Conservation (phyloP, 2,797 vertebrate genomes). For the Urocyon cinereoargenteus region DNA sequence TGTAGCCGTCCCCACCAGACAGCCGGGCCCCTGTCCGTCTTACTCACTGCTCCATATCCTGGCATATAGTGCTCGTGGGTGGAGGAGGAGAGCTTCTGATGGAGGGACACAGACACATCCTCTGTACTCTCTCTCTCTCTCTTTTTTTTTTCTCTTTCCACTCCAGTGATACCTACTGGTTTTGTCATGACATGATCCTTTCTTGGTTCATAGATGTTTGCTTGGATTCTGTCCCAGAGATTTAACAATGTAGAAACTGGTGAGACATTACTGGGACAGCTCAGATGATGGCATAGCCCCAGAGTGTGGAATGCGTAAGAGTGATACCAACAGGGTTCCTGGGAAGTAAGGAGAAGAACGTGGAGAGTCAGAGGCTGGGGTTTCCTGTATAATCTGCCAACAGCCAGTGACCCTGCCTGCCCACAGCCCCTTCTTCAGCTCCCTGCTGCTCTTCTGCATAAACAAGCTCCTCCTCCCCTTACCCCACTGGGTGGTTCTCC, state of each 20-base stretch:
- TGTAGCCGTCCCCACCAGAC: rapidly evolving
- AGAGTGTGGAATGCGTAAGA: neutral
- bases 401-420: neutral
- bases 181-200: neutral
- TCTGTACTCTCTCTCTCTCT: rapidly evolving
- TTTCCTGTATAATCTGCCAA: neutral
- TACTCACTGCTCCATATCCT: rapidly evolving
- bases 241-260: neutral
- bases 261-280: neutral
- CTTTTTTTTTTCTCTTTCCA: neutral
- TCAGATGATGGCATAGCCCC: neutral
- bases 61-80: neutral
- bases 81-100: neutral
- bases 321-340: neutral
- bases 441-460: rapidly evolving
- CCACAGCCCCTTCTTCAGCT: neutral
- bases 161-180: neutral
- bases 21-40: rapidly evolving
- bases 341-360: neutral
- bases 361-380: neutral
- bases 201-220: neutral
- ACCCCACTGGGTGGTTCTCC: rapidly evolving
- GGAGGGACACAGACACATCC: neutral
- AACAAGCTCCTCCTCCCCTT: neutral
- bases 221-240: neutral